Conservation (phyloP, 92 coral and sea anemone genomes). For the Umimayanthus chanpuru region DNA sequence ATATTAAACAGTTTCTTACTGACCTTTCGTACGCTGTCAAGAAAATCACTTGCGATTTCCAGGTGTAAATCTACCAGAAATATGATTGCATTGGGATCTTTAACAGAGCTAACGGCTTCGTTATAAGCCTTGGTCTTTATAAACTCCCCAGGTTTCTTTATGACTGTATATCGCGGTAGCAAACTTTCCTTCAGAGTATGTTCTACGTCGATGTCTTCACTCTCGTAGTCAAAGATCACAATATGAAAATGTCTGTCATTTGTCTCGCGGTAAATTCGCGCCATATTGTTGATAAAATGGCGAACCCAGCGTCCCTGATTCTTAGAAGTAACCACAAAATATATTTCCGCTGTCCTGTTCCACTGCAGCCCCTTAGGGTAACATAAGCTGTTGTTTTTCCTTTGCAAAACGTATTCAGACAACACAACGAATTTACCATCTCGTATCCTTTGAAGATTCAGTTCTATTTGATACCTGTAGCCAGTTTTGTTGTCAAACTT, state of each 20-base stretch:
- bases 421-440: slow-evolving; percentile 33
- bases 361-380: slow-evolving; percentile 57
- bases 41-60: slow-evolving; percentile 48
- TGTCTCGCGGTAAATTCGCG: slow-evolving; percentile 40
- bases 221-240: slow-evolving; percentile 54
- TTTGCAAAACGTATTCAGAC: slow-evolving; percentile 52
- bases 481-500: slow-evolving; percentile 43
- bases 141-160: slow-evolving; percentile 40
- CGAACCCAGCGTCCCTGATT: slow-evolving; percentile 56
- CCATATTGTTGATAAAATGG: slow-evolving; percentile 59
- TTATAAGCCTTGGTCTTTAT: slow-evolving; percentile 51
- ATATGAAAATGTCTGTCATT: slow-evolving; percentile 51
- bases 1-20: neutral
- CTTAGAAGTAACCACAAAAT: slow-evolving; percentile 45
- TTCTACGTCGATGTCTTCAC: slow-evolving; percentile 49
- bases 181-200: slow-evolving; percentile 40
- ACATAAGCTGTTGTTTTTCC: slow-evolving; percentile 43
- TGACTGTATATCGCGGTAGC: slow-evolving; percentile 41
- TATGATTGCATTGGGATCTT: slow-evolving; percentile 59
- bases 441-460: slow-evolving; percentile 36
- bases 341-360: slow-evolving; percentile 52
- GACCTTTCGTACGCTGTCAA: slow-evolving; percentile 61
- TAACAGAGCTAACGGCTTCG: slow-evolving; percentile 56
- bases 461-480: slow-evolving; percentile 44
- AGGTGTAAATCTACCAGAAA: slow-evolving; percentile 61